A percentile compares a stretch with the other conserved stretches of the same genome.
These are phyloP conservation scores for Chloromyia formosa DNA, from an alignment of 2,888 invertebrate species.

Conservation along the genomic window DNA sequence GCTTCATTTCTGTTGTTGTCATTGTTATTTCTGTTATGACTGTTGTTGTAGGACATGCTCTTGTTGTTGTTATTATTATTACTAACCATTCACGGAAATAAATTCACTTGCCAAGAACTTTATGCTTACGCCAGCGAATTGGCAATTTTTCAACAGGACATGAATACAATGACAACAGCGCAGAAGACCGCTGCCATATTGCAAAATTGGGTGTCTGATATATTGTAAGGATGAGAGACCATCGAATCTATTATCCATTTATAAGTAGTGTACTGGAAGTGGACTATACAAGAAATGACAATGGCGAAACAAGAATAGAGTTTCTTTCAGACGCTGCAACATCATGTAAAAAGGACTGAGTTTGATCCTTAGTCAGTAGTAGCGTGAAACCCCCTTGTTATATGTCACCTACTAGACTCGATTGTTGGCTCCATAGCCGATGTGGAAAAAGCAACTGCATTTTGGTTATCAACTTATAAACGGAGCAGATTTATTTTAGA, in stretches of 20 bases:
- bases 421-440: too few relatives aligned
- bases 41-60: slow-evolving; percentile 35
- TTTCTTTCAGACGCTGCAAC: background rate
- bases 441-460: too few relatives aligned
- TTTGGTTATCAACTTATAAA: too few relatives aligned
- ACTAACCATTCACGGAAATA: slow-evolving; percentile 49
- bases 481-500: too few relatives aligned
- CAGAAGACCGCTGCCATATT: slow-evolving; percentile 34
- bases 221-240: slow-evolving; percentile 19
- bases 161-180: slow-evolving; percentile 44
- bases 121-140: slow-evolving; percentile 50
- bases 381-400: too few relatives aligned
- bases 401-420: too few relatives aligned
- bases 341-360: background rate
- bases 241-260: slow-evolving; percentile 33
- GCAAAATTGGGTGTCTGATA: background rate
- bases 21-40: slow-evolving; percentile 20
- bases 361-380: too few relatives aligned
- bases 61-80: slow-evolving; percentile 46
- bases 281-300: slow-evolving; percentile 3
- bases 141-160: slow-evolving; percentile 48
- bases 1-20: slow-evolving; percentile 24
- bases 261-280: background rate
- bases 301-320: background rate
- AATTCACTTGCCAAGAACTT: slow-evolving; percentile 48